These are phyloP conservation scores for Nicator chloris DNA, from an alignment of 2,113 vertebrate genomes.

Conservation along the genomic window DNA sequence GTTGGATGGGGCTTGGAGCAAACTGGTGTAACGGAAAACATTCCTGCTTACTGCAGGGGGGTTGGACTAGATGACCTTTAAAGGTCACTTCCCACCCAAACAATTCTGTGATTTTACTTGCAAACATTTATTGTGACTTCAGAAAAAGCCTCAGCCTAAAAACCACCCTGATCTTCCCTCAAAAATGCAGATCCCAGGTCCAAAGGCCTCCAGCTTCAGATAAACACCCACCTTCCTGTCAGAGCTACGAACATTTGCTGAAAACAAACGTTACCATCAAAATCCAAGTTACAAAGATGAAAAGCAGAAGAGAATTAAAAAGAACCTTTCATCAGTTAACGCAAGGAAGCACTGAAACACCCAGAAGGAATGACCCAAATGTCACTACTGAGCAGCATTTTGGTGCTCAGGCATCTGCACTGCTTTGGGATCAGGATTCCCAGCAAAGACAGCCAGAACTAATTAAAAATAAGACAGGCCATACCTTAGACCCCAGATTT, in stretches of 20 bases:
- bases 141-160: background rate
- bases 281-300: background rate
- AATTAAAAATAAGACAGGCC: background rate
- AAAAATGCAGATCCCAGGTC: background rate
- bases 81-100: background rate
- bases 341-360: background rate
- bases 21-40: background rate
- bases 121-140: background rate
- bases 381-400: background rate
- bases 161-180: background rate
- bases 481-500: background rate
- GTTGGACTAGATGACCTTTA: background rate
- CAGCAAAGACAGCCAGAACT: background rate
- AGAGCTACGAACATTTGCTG: background rate
- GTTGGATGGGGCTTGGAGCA: background rate
- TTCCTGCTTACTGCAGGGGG: background rate
- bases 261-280: background rate
- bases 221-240: rapidly evolving
- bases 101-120: background rate
- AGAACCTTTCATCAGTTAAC: background rate
- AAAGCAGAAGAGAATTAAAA: background rate
- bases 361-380: background rate
- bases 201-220: background rate
- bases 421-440: background rate
- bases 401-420: background rate